Conservation (phyloP, 2,797 vertebrate genomes). For the Sphaeramia orbicularis region DNA sequence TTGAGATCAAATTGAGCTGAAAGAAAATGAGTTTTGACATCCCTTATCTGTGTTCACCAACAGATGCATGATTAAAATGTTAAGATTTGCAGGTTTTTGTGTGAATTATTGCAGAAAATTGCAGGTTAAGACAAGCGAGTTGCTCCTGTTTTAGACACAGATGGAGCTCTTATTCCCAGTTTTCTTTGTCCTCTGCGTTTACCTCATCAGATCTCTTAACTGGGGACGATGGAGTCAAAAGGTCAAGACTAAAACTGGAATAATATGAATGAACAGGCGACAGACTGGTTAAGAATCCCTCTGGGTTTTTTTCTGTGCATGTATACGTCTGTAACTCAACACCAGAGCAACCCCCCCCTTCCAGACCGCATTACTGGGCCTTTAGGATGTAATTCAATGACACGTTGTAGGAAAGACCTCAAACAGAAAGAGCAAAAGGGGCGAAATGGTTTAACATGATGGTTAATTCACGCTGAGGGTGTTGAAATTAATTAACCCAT, state of each 20-base stretch:
- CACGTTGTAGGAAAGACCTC: not conserved
- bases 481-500: too few species aligned
- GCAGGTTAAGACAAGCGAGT: constrained; percentile 1
- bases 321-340: constrained; percentile 39
- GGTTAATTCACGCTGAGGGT: not conserved
- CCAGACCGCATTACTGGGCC: not conserved
- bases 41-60: too few species aligned
- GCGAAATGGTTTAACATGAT: constrained; percentile 1
- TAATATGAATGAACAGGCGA: constrained; percentile 26
- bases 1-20: too few species aligned
- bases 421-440: not conserved
- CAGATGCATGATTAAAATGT: too few species aligned
- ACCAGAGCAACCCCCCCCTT: constrained; percentile 1
- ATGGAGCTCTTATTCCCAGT: not conserved
- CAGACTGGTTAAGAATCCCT: constrained; percentile 28
- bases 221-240: constrained; percentile 31
- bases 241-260: constrained; percentile 39
- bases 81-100: too few species aligned
- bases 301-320: constrained; percentile 36
- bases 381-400: constrained; percentile 9
- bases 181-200: constrained; percentile 11
- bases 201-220: constrained; percentile 34
- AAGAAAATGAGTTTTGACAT: too few species aligned
- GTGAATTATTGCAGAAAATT: too few species aligned
- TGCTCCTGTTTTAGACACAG: not conserved